phyloP scores from a whole-genome alignment of 2,113 vertebrate genomes.

The Heloderma charlesbogerti region DNA sequence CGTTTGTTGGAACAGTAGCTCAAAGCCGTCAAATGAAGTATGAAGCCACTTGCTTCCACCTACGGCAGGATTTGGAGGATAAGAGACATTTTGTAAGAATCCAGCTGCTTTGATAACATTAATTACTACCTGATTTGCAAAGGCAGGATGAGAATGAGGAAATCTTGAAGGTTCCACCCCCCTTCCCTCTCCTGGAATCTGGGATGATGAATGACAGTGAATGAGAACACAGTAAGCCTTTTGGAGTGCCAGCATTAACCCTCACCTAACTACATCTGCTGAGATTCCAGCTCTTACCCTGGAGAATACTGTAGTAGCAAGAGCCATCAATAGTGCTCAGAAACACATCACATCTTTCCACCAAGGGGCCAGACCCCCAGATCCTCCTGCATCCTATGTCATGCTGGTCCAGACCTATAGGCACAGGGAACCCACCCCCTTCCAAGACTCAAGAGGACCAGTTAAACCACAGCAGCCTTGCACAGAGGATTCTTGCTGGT shows the following conservation, averaged over 20 bases:
- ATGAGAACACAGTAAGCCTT: conserved; percentile 43
- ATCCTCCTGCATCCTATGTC: not conserved
- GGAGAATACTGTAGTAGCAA: not conserved
- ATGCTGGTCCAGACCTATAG: not conserved
- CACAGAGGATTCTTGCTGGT: not conserved
- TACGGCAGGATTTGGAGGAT: conserved; percentile 33
- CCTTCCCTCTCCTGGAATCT: not conserved
- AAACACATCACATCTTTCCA: not conserved
- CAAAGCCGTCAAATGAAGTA: conserved; percentile 58
- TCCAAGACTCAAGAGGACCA: not conserved
- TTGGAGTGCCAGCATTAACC: conserved; percentile 8
- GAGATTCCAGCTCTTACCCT: not conserved
- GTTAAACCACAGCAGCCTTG: not conserved
- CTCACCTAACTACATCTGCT: not conserved
- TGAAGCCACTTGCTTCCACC: conserved; percentile 51
- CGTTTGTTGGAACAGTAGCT: not conserved
- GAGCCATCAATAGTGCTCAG: fast-evolving
- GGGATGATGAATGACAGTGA: conserved; percentile 37
- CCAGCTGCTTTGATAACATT: conserved; percentile 55
- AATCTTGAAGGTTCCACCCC: conserved; percentile 34
- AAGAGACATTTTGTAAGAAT: conserved; percentile 43
- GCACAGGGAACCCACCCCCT: not conserved
- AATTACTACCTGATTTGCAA: conserved; percentile 60
- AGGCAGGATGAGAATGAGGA: conserved; percentile 46
- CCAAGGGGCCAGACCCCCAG: not conserved